Evolutionary conservation across 2,888 invertebrate species (phyloP).

Genomic region (Nomada flava): DNA sequence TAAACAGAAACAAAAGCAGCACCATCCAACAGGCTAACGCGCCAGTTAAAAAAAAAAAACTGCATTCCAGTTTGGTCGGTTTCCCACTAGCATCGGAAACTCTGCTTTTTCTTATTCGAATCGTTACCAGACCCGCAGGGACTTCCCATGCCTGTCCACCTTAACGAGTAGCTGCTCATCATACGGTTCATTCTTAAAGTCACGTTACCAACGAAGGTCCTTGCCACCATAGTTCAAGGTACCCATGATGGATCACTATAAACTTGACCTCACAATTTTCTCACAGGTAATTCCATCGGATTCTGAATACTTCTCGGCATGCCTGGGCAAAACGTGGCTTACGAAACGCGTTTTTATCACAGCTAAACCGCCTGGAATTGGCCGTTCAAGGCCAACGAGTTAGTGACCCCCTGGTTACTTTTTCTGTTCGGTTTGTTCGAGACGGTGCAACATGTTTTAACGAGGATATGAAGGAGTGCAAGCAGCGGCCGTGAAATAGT

Average conservation of each 20-base stretch:
- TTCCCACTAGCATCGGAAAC: not conserved
- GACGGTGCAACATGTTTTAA: not conserved
- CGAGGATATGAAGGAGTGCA: constrained; percentile 2
- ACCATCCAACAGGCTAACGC: not conserved
- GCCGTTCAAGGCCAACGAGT: constrained; percentile 41
- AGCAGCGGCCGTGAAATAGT: not conserved
- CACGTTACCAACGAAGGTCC: not conserved
- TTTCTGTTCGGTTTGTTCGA: constrained; percentile 14
- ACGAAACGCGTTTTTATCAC: constrained; percentile 13
- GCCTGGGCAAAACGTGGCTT: not conserved
- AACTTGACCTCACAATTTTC: constrained; percentile 1
- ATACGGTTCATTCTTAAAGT: constrained; percentile 1
- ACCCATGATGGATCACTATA: no score
- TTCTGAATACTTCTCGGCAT: not conserved
- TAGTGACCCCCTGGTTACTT: constrained; percentile 12
- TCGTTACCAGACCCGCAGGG: not conserved
- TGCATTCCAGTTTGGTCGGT: constrained; percentile 31
- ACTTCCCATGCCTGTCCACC: not conserved
- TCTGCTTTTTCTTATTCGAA: constrained; percentile 21
- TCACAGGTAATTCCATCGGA: not conserved
- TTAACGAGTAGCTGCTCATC: constrained; percentile 1
- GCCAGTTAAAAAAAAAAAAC: not conserved
- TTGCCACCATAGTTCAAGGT: not conserved
- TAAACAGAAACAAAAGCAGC: no score
- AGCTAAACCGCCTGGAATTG: constrained; percentile 2